Evolutionary conservation across 2,113 vertebrate species (phyloP).

Genomic region (Pachypanchax playfairii): DNA sequence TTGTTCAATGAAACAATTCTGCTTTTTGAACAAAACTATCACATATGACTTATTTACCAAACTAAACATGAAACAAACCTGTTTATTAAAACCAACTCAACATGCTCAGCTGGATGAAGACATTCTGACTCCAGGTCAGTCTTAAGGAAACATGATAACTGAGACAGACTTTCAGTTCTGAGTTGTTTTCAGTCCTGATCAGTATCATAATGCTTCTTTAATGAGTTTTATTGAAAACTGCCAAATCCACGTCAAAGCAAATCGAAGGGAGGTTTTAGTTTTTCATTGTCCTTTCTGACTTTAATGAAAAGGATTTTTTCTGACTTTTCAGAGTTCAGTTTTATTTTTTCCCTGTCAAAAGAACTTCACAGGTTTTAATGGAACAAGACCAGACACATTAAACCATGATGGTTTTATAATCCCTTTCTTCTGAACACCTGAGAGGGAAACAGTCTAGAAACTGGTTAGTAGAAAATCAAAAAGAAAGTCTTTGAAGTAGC

Average conservation of each 20-base stretch:
- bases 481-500: slow-evolving; percentile 60
- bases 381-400: slow-evolving; percentile 52
- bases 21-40: no score
- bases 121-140: not conserved
- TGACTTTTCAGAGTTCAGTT: slow-evolving; percentile 21
- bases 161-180: not conserved
- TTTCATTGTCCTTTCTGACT: slow-evolving; percentile 31
- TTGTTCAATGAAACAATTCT: no score
- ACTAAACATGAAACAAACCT: no score
- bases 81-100: not conserved
- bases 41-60: no score
- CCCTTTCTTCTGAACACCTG: slow-evolving; percentile 57
- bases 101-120: no score
- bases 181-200: not conserved
- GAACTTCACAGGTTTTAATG: slow-evolving; percentile 28
- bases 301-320: slow-evolving; percentile 34
- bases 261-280: slow-evolving; percentile 4
- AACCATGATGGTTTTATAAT: slow-evolving; percentile 65
- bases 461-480: slow-evolving; percentile 61
- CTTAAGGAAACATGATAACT: not conserved
- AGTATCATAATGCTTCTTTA: slow-evolving; percentile 1
- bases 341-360: slow-evolving; percentile 14
- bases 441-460: slow-evolving; percentile 37
- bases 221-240: slow-evolving; percentile 32
- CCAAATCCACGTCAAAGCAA: slow-evolving; percentile 18